These are phyloP conservation scores for Orthosia gracilis DNA, from an alignment of 2,888 invertebrate species.

Conservation along the genomic window DNA sequence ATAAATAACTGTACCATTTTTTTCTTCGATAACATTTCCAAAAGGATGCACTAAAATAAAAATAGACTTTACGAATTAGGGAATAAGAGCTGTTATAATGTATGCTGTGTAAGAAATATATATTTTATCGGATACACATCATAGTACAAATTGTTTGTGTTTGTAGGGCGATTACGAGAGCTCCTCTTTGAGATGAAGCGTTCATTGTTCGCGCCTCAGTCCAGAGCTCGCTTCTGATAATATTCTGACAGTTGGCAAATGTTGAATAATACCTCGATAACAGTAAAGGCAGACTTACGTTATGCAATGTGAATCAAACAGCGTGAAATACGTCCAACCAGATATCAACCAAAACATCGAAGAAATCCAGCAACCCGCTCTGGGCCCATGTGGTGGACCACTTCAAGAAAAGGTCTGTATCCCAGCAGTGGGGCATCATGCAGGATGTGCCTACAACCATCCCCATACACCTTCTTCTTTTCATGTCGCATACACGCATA, in stretches of 20 bases:
- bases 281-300: slow-evolving; percentile 13
- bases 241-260: slow-evolving; percentile 49
- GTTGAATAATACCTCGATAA: slow-evolving; percentile 35
- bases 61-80: slow-evolving; percentile 2
- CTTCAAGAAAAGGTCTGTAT: not conserved
- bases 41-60: slow-evolving; percentile 14
- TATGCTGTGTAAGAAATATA: slow-evolving; percentile 17
- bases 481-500: no score
- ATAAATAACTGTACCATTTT: slow-evolving; percentile 45
- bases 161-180: slow-evolving; percentile 47
- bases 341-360: no score
- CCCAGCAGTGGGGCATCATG: not conserved
- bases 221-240: slow-evolving; percentile 41
- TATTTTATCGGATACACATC: slow-evolving; percentile 41
- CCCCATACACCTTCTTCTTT: not conserved
- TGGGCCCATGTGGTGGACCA: not conserved
- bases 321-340: no score
- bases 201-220: slow-evolving; percentile 49
- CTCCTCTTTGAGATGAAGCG: slow-evolving; percentile 47
- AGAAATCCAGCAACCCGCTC: no score
- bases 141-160: slow-evolving; percentile 43
- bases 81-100: slow-evolving; percentile 36
- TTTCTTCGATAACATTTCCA: slow-evolving; percentile 41
- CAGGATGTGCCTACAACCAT: not conserved
- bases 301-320: not conserved